Evolutionary conservation across 2,888 invertebrate species (phyloP), one percentile per base, ranked within the genome.

Genomic region (Drosophila aldrichi): DNA sequence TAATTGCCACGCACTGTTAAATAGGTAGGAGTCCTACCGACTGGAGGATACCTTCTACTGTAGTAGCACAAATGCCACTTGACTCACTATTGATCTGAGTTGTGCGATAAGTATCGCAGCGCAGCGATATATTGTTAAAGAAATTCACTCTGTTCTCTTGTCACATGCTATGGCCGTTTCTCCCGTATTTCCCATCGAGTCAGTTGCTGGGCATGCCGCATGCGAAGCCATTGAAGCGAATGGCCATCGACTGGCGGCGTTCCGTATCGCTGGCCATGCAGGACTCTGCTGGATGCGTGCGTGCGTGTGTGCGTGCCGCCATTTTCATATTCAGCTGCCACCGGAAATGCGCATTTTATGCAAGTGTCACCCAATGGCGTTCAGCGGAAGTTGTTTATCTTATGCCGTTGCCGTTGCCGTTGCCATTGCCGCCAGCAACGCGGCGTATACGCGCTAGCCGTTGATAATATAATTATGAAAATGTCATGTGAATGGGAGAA

Each of bases 351-450:
- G 69, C 77, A 79, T 79, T 79, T 77, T 77, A 77, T 79, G 82
- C 79, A 74, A 81, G 69, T 79, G 79, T 74, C 82, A 71, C 49
- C 74, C 69, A 55, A 56, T 70, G 79, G 70, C 79, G 56, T 58
- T 29, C 66, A 73, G 7, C 76, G 82, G 82, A 82, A 82, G 82
- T 70, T 79, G 81, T 82, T 82, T 76, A 81, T 82, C 82, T 82
- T 78, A 54, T 65, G 69, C 70, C 44, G 22, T 20, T 41, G 41
- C 67, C 41, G 38, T 51, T 65, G 69, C 70, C 44, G 22, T 20
- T 41, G 41, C 67, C 41, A 41, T 51, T 57, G 75, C 38, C 52
- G 20, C 18, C 29, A 9, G 14, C 40, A 12, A 18, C 25, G 36
- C 38, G 10, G 40, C 40, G 10, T 12, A 62, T 60, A 10, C 46